Percentiles rank a stretch among this genome's conserved stretches.
Conservation (phyloP, 2,113 vertebrate species). For the Rafetus swinhoei region DNA sequence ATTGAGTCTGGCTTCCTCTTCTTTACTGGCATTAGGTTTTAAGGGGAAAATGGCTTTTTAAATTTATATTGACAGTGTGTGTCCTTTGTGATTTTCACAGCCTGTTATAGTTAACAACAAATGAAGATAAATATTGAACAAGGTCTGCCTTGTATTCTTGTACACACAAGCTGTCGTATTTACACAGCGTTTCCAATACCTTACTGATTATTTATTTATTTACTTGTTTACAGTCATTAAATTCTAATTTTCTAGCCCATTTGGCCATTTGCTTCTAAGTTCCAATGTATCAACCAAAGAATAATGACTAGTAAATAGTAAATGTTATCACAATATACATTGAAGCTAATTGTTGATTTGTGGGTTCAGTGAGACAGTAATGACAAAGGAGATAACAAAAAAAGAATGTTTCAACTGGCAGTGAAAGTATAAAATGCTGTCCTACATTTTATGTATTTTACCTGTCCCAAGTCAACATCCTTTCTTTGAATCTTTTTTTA, state of each 20-base stretch:
- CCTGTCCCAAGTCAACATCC: constrained; percentile 34
- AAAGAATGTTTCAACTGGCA: constrained; percentile 44
- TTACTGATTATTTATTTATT: constrained; percentile 18
- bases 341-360: constrained; percentile 59
- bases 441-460: constrained; percentile 45
- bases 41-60: constrained; percentile 72
- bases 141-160: background rate
- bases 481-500: constrained; percentile 63
- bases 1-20: constrained; percentile 68
- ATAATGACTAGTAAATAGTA: constrained; percentile 17
- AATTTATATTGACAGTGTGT: constrained; percentile 75
- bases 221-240: constrained; percentile 45
- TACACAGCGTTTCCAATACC: constrained; percentile 5
- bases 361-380: background rate
- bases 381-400: constrained; percentile 35
- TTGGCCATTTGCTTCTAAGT: constrained; percentile 46
- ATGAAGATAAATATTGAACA: constrained; percentile 73
- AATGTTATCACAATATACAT: constrained; percentile 40
- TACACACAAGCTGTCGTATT: background rate
- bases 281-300: constrained; percentile 22
- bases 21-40: constrained; percentile 59
- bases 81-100: constrained; percentile 72
- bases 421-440: constrained; percentile 62
- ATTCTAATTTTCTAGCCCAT: constrained; percentile 35
- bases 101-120: constrained; percentile 68